Conservation (phyloP, 2,797 vertebrate genomes). For the Hirundo rustica region DNA sequence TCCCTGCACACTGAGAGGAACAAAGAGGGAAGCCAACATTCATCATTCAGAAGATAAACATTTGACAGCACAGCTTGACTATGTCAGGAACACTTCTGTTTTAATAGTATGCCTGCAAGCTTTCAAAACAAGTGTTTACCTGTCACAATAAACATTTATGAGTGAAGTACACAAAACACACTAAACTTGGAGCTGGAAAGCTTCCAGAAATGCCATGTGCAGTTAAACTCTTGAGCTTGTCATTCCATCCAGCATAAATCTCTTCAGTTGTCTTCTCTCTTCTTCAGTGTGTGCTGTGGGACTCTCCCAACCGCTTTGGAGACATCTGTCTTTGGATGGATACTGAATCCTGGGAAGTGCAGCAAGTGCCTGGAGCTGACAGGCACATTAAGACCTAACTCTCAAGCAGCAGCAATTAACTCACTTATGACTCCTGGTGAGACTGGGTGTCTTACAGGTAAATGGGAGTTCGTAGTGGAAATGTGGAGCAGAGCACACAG, state of each 20-base stretch:
- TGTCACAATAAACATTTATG: constrained; percentile 83
- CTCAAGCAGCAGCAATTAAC: neutral
- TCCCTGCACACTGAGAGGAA: constrained; percentile 23
- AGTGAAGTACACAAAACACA: constrained; percentile 78
- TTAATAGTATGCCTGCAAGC: constrained; percentile 79
- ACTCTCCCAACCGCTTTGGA: neutral
- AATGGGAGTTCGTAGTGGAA: neutral
- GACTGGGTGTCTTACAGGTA: neutral
- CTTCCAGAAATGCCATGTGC: constrained; percentile 66
- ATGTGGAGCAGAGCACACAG: neutral
- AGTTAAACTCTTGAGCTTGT: constrained; percentile 62
- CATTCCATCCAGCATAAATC: constrained; percentile 55
- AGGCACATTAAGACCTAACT: neutral
- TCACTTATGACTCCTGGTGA: neutral
- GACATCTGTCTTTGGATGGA: neutral
- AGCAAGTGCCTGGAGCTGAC: constrained; percentile 27
- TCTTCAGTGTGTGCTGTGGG: neutral
- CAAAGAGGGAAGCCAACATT: constrained; percentile 55
- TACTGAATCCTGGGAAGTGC: neutral
- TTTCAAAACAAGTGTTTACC: constrained; percentile 84
- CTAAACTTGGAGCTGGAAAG: constrained; percentile 68
- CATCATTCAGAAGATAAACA: constrained; percentile 75
- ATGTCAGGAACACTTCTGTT: constrained; percentile 80
- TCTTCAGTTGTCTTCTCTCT: constrained; percentile 41
- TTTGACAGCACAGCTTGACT: constrained; percentile 79